phyloP scores from a whole-genome alignment of 2,888 invertebrate genomes.

The Stenchaetothrips biformis region DNA sequence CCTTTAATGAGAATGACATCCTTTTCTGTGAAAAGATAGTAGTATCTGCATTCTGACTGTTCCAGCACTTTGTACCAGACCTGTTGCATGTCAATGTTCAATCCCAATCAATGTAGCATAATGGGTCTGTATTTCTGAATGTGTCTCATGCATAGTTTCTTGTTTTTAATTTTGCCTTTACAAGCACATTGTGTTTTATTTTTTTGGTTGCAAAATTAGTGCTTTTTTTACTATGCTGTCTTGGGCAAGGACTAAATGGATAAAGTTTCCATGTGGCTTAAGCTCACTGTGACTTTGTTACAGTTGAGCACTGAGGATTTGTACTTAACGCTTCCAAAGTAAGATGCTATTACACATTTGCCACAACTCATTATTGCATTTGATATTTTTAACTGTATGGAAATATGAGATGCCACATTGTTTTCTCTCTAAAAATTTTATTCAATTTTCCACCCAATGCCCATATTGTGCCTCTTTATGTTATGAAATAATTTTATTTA shows the following conservation, averaged over 20 bases:
- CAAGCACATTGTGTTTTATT: slow-evolving; percentile 25
- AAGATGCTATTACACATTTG: too few species aligned
- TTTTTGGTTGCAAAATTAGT: slow-evolving; percentile 18
- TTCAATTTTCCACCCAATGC: too few species aligned
- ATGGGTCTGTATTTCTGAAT: neutral
- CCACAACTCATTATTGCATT: too few species aligned
- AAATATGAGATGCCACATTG: too few species aligned
- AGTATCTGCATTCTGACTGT: neutral
- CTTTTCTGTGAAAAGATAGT: neutral
- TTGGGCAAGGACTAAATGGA: neutral
- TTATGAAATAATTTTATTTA: neutral
- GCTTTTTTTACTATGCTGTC: neutral
- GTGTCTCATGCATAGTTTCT: slow-evolving; percentile 11
- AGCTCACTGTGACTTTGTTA: neutral
- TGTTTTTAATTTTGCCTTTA: slow-evolving; percentile 11
- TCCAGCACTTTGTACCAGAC: slow-evolving; percentile 7
- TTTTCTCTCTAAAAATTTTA: too few species aligned
- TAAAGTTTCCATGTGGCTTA: neutral
- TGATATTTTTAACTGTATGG: too few species aligned
- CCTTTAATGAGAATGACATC: too few species aligned
- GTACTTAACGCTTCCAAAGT: neutral
- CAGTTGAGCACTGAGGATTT: neutral
- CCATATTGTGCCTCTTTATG: neutral
- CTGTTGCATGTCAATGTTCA: neutral
- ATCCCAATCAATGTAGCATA: neutral